A percentile compares a stretch with the other conserved stretches of the same genome.
phyloP scores from a whole-genome alignment of 2,888 invertebrate species.

The Notodonta dromedarius region DNA sequence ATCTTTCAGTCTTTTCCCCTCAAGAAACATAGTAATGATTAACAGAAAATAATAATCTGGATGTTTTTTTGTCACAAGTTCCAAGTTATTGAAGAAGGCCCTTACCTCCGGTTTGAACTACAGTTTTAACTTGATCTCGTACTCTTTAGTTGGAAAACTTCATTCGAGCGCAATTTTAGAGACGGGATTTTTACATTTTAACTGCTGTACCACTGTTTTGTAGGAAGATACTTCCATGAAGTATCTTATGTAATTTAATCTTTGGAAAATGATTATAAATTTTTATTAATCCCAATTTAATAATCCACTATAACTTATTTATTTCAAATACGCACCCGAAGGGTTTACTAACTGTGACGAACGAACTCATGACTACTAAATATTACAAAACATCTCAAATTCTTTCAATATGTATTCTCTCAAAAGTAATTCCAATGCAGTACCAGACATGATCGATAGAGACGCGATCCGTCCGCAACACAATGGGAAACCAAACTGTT shows the following conservation, averaged over 20 bases:
- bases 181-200: constrained; percentile 21
- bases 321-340: too few relatives aligned
- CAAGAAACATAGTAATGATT: neutral
- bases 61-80: constrained; percentile 1
- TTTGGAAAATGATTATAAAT: too few relatives aligned
- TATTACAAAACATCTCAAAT: too few relatives aligned
- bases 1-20: too few relatives aligned
- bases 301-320: too few relatives aligned
- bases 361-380: too few relatives aligned
- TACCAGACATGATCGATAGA: constrained; percentile 1
- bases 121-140: constrained; percentile 24
- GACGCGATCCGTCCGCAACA: constrained; percentile 1
- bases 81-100: neutral
- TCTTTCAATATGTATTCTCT: too few relatives aligned
- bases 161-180: constrained; percentile 20
- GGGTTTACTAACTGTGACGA: too few relatives aligned
- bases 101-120: constrained; percentile 9
- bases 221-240: too few relatives aligned
- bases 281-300: too few relatives aligned
- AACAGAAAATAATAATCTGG: too few relatives aligned
- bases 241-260: too few relatives aligned
- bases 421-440: neutral
- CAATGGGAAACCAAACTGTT: constrained; percentile 15
- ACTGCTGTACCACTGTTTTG: neutral
- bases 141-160: constrained; percentile 14